phyloP scores from a whole-genome alignment of 1,140 invertebrate genomes.

The Episyrphus balteatus region DNA sequence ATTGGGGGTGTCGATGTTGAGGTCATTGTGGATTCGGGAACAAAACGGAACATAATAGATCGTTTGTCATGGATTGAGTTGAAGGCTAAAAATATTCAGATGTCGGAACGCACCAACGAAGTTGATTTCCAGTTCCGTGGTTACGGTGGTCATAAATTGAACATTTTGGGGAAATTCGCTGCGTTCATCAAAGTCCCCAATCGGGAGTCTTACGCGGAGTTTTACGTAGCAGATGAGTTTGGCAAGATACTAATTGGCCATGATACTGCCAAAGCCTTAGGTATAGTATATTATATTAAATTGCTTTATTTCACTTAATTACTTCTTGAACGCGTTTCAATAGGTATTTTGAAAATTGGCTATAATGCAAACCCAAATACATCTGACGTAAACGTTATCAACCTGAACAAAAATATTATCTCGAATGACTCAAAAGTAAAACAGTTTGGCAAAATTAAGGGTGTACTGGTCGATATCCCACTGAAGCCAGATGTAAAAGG shows the following conservation, averaged over 20 bases:
- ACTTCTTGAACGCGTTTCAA: too few species aligned
- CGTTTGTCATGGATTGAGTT: neutral
- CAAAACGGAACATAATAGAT: neutral
- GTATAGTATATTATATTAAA: too few species aligned
- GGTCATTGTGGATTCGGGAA: neutral
- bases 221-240: constrained; percentile 6
- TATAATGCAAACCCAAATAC: too few species aligned
- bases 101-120: too few species aligned
- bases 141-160: too few species aligned
- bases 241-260: constrained; percentile 7
- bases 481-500: constrained; percentile 8
- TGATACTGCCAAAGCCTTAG: constrained; percentile 5
- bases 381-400: too few species aligned
- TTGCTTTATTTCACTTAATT: too few species aligned
- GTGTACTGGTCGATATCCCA: constrained; percentile 1
- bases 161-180: neutral
- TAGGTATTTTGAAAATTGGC: constrained; percentile 12
- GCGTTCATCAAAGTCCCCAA: neutral
- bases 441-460: neutral
- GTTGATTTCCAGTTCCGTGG: too few species aligned
- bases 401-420: too few species aligned
- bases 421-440: too few species aligned
- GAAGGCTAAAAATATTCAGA: too few species aligned
- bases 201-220: neutral
- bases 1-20: neutral